Percentiles rank a stretch among this genome's conserved stretches.
Evolutionary conservation across 2,888 invertebrate genomes (phyloP).

Genomic region (Agonopterix alstromeriana): DNA sequence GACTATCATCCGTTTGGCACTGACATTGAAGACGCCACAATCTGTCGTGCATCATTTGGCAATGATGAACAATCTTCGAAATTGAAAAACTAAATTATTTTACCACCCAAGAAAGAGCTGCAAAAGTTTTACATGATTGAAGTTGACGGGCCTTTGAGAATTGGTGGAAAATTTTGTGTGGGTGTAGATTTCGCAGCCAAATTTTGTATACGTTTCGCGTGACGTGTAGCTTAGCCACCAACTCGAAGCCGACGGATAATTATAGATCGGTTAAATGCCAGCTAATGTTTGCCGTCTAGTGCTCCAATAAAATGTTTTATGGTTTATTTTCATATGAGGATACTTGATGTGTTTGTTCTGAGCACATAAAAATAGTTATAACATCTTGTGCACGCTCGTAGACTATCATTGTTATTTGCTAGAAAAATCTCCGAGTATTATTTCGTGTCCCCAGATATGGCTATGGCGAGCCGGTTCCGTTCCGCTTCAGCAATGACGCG

Average conservation of each 20-base stretch:
- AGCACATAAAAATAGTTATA: background rate
- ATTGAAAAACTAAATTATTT: background rate
- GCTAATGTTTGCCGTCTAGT: slow-evolving; percentile 47
- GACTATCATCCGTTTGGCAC: slow-evolving; percentile 57
- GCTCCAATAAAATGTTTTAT: slow-evolving; percentile 45
- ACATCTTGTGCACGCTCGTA: slow-evolving; percentile 1
- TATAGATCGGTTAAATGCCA: slow-evolving; percentile 68
- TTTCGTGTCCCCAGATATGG: slow-evolving; percentile 60
- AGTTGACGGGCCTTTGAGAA: slow-evolving; percentile 9
- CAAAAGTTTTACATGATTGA: background rate
- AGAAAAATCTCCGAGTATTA: background rate
- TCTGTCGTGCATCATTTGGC: slow-evolving; percentile 45
- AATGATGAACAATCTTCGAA: slow-evolving; percentile 20
- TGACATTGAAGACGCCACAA: slow-evolving; percentile 56
- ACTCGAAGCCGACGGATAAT: slow-evolving; percentile 42
- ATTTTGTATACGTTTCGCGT: slow-evolving; percentile 32
- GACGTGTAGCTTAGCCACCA: slow-evolving; percentile 33
- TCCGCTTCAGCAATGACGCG: slow-evolving; percentile 81
- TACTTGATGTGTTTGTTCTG: slow-evolving; percentile 17
- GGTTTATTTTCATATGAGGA: slow-evolving; percentile 45
- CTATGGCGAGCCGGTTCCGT: slow-evolving; percentile 71
- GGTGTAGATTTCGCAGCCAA: slow-evolving; percentile 53
- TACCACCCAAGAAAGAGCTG: background rate
- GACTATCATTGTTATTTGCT: background rate
- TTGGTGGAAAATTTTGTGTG: slow-evolving; percentile 30